Evolutionary conservation across 1,140 invertebrate genomes (phyloP), one percentile per base, ranked within the genome.

Genomic region (Cydia splendana): DNA sequence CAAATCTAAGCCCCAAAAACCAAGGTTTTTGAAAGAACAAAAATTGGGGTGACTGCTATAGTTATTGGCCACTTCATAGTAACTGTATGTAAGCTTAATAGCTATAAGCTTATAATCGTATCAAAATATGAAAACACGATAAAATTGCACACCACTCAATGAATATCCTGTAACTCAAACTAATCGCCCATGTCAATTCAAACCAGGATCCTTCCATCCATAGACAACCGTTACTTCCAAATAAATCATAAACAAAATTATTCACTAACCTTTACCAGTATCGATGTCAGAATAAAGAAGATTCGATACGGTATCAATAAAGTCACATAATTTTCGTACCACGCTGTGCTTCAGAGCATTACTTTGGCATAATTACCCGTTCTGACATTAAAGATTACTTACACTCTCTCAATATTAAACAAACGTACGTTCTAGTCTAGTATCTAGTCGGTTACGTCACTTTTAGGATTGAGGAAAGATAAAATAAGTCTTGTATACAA

Each of bases 311-410:
- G 2, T 30, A 38, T 18, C 67, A 42, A 24, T 71, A 71, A 71
- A 45, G 67, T 71, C 67, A 42, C 67, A 71, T 71, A 71, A 71
- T 71, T 71, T 71, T 71, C 38, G 67, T 71, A 71, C 67, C 67
- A 20, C 6, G 38, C 67, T 71, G 67, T 18, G 67, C 34, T 71
- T 71, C 67, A 42, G 9, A 71, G 38, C 67, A 71, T 71, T 71
- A 71, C 34, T 71, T 71, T 38, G 34, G 38, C 67, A 71, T 71
- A 71, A 45, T 71, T 71, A 71, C 34, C 34, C 18, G 9, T 24
- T 38, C 30, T 38, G 65, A 15, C 30, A 67, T 45, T 71, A 42
- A 42, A 71, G 4, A 38, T 71, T 15, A 18, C 30, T 30, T 53
- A 7, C 2, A 18, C 9, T 20, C 18, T 62, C 7, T 6, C 6